Base-by-base conservation (phyloP, 2,797 vertebrate genomes). In the Manis crassicaudata region DNA sequence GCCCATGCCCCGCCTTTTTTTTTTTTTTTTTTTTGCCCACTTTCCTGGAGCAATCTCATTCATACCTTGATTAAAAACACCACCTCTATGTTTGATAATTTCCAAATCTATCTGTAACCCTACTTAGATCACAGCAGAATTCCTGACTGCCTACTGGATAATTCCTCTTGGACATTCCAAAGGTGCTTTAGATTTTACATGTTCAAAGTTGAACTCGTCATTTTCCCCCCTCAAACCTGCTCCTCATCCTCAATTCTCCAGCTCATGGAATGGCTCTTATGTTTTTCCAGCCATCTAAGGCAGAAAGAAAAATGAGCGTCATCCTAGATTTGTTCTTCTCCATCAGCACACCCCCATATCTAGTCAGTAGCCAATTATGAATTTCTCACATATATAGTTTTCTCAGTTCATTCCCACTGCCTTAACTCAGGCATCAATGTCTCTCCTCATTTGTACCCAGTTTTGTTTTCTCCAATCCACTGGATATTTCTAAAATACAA, bases 181-280 rank as follows among this genome's bases (percentile, higher is more conserved):
- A 95, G 62, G 58, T 32, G 17, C 58, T 58, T 68, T 63, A 63
- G 72, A 95, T 25, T 75, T 32, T 73, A 21, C 18, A 50, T 68
- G 54, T 56, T 93, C 72, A 91, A 81, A 88, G 95, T 10, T 80
- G 62, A 97, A 88, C 60, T 83, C 29, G 83, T 90, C 32, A 85
- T 89, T 54, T 35, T 32, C 3, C 60, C 60, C 58, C 52, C 62
- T n/a, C 29, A 90, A 73, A 79, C 9, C 43, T 46, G 25, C 54
- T 88, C n/a, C 18, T 80, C 16, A 95, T 80, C 91, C 27, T 84
- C 14, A 62, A 25, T 84, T 93, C 73, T 75, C 60, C 20, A 84
- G 79, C 70, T 90, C 70, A 79, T 77, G 29, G 72, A 88, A 95
- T 84, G 82, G 82, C 21, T 93, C 83, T 88, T n/a, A 84, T 2